Evolutionary conservation across 2,113 vertebrate genomes (phyloP), one percentile per base, ranked within the genome.

Genomic region (Porphyrio hochstetteri): DNA sequence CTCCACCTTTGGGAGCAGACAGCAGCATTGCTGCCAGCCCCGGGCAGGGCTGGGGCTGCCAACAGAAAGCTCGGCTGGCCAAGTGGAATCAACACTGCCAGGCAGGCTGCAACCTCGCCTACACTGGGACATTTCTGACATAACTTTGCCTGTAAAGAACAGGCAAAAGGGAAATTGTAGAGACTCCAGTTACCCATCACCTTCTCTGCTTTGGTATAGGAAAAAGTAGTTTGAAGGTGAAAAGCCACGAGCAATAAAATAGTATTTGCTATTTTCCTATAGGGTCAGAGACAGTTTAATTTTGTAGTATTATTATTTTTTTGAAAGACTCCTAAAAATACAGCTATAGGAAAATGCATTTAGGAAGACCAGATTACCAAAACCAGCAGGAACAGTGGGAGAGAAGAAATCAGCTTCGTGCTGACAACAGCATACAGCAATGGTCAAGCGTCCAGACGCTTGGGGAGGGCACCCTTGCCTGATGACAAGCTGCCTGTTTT

Each of bases 361-460:
- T 74, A 52, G 75, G 74, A 91, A 93, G 67, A 83, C 31, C 61
- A 82, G 69, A 75, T 86, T 11, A 50, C 7, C 5, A 2, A 86
- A 86, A 25, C 18, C 44, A 90, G 36, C 0, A 13, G 72, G 16
- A 75, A 12, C 38, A 53, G 59, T 0, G 48, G 56, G 59, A 78
- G 38, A 77, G 48, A 68, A 24, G 29, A 82, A 72, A 93, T 82
- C 2, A 1, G 48, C 29, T 68, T 90, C 91, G n/a, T 52, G 56
- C 23, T 83, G 84, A 63, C 82, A 92, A 13, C 17, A 68, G 42
- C 0, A 0, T 1, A 25, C 59, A 90, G 86, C 19, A 3, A 3
- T 5, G 21, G 56, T n/a, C 0, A 0, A 89, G 35, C 0, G 7
- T 31, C 42, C 53, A 4, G 46, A 40, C 12, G 18, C 21, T 4